Evolutionary conservation across 37 sponge, comb jelly and placozoan genomes (phyloP).

Genomic region (Tethya wilhelma): DNA sequence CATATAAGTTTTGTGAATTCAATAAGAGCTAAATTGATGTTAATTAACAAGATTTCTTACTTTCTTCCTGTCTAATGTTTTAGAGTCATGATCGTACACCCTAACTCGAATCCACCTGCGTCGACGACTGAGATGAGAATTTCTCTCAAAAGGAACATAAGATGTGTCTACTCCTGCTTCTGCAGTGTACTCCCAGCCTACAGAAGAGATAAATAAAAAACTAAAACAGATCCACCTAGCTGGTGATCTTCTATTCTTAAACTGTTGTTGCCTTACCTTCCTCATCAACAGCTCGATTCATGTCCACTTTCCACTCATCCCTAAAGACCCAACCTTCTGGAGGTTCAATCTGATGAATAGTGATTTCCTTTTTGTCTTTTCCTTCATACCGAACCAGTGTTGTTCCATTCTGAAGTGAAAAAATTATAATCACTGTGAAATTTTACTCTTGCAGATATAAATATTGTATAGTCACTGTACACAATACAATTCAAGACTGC

Average conservation of each 20-base stretch:
- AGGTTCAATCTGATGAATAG: slow-evolving; percentile 52
- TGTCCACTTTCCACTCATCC: slow-evolving; percentile 80
- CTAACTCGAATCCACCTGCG: slow-evolving; percentile 87
- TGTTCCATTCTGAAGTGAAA: neutral
- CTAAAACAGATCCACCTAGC: too few species aligned
- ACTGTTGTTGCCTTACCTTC: slow-evolving; percentile 41
- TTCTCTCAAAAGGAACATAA: slow-evolving; percentile 74
- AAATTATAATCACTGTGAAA: too few species aligned
- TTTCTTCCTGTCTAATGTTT: slow-evolving; percentile 51
- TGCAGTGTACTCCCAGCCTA: slow-evolving; percentile 82
- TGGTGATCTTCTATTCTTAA: neutral
- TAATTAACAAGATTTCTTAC: slow-evolving; percentile 21
- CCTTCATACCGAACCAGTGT: slow-evolving; percentile 27
- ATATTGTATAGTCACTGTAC: neutral
- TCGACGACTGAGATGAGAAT: slow-evolving; percentile 66
- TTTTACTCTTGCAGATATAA: too few species aligned
- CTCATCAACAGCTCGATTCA: slow-evolving; percentile 90
- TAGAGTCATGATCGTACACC: slow-evolving; percentile 54
- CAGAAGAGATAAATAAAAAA: neutral
- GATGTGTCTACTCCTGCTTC: slow-evolving; percentile 67
- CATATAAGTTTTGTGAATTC: too few species aligned
- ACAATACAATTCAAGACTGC: too few species aligned
- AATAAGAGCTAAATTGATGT: neutral
- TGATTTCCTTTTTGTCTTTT: slow-evolving; percentile 41
- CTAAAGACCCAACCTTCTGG: slow-evolving; percentile 88